These are phyloP conservation scores for Amyelois transitella DNA, from an alignment of 1,140 invertebrate genomes.

Conservation along the genomic window DNA sequence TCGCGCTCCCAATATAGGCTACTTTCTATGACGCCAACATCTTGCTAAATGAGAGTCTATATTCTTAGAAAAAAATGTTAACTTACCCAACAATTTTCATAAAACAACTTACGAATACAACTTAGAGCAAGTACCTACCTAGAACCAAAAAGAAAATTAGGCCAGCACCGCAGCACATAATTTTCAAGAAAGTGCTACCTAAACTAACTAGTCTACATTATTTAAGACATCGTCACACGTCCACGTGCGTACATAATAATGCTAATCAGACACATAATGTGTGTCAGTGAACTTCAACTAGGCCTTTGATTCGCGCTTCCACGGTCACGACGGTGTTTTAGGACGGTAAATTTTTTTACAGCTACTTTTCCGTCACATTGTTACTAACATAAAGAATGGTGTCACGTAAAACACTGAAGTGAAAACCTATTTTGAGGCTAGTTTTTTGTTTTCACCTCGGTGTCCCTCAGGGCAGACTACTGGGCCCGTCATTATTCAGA, in stretches of 20 bases:
- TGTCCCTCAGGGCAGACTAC: not conserved
- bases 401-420: not conserved
- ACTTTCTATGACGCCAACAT: too few relatives aligned
- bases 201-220: not conserved
- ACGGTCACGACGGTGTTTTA: not conserved
- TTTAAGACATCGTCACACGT: not conserved
- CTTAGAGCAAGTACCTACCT: too few relatives aligned
- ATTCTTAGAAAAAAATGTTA: too few relatives aligned
- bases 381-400: too few relatives aligned
- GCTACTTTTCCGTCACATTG: not conserved
- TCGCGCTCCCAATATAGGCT: too few relatives aligned
- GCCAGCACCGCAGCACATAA: too few relatives aligned
- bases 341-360: not conserved
- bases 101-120: too few relatives aligned
- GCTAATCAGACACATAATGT: not conserved
- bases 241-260: not conserved
- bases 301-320: not conserved
- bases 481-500: not conserved
- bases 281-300: not conserved
- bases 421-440: not conserved
- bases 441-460: not conserved
- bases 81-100: too few relatives aligned
- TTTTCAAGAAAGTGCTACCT: not conserved
- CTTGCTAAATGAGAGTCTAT: too few relatives aligned
- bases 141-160: too few relatives aligned